phyloP scores from a whole-genome alignment of 30 jellyfish, hydroid and myxozoan genomes.

The Phacellophora camtschatica region DNA sequence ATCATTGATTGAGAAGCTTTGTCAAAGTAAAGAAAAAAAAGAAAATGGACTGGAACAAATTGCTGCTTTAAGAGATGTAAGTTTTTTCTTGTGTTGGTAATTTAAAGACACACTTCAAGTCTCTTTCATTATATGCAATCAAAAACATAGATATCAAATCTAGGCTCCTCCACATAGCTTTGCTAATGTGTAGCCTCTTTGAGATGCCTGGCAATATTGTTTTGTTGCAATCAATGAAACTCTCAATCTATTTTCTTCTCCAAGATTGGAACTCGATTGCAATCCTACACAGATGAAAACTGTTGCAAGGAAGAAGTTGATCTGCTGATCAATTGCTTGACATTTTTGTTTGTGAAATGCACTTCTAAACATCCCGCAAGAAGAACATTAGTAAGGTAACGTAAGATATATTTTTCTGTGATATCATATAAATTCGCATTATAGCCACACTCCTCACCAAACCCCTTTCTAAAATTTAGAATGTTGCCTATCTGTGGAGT shows the following conservation, averaged over 20 bases:
- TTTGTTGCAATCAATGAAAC: neutral
- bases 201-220: neutral
- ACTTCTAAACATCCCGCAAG: constrained; percentile 71
- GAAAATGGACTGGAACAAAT: constrained; percentile 36
- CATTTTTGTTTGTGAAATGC: constrained; percentile 67
- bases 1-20: neutral
- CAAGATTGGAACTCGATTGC: constrained; percentile 27
- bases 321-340: neutral
- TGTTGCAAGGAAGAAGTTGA: neutral
- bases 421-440: too few species aligned
- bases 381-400: constrained; percentile 74
- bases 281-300: neutral
- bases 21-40: neutral
- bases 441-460: too few species aligned
- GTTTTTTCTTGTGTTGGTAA: too few species aligned
- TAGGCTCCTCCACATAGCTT: too few species aligned
- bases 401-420: too few species aligned
- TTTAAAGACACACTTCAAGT: too few species aligned
- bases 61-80: constrained; percentile 18
- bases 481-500: too few species aligned
- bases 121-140: too few species aligned
- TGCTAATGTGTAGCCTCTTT: too few species aligned
- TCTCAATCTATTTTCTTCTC: too few species aligned
- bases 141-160: too few species aligned
- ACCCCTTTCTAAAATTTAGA: too few species aligned